Percentiles rank a stretch among this genome's conserved stretches.
Conservation (phyloP, 2,797 vertebrate species). For the Mionectes olivaceus region DNA sequence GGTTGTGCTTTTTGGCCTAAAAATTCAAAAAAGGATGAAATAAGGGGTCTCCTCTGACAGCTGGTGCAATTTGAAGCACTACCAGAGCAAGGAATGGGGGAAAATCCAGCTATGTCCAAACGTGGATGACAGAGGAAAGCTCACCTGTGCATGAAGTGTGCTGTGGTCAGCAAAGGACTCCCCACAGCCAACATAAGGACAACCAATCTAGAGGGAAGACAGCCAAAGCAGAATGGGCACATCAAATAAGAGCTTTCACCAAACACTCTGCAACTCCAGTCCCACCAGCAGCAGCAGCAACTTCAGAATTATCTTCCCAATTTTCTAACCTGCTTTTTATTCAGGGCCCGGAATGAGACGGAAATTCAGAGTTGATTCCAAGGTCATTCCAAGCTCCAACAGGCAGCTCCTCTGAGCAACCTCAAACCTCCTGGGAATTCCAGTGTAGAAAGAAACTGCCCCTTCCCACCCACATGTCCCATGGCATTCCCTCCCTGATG, state of each 20-base stretch:
- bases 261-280: neutral
- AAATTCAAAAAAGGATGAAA: neutral
- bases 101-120: neutral
- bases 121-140: neutral
- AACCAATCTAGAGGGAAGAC: slow-evolving; percentile 82
- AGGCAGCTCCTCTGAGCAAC: neutral
- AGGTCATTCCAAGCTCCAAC: neutral
- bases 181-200: slow-evolving; percentile 94
- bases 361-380: neutral
- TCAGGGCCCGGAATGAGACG: neutral
- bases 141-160: slow-evolving; percentile 96
- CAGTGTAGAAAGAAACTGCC: neutral
- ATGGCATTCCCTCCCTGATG: neutral
- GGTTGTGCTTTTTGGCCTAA: slow-evolving; percentile 93
- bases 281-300: neutral
- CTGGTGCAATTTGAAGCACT: neutral
- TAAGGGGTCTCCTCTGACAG: neutral
- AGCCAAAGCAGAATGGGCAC: neutral
- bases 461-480: neutral
- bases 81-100: neutral
- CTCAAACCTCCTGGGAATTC: neutral
- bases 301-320: neutral
- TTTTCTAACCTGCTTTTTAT: neutral
- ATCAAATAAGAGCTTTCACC: neutral
- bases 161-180: slow-evolving; percentile 97